These are phyloP conservation scores for Chydorus sphaericus DNA, from an alignment of 2,888 invertebrate genomes.

Conservation along the genomic window DNA sequence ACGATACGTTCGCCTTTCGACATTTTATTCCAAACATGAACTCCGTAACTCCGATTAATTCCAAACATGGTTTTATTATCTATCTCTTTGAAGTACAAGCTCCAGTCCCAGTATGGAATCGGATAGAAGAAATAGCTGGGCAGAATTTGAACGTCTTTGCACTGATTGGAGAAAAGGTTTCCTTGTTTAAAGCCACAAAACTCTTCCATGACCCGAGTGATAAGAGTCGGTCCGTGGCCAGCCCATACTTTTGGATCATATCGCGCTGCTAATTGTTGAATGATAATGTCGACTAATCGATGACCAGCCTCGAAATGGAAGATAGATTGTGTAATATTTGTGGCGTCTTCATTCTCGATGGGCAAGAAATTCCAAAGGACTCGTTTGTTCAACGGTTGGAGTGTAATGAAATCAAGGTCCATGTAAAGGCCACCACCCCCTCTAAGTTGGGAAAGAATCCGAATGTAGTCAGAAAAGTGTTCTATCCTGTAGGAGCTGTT, in stretches of 20 bases:
- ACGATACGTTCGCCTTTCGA: neutral
- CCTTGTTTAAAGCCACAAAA: neutral
- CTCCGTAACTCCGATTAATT: neutral
- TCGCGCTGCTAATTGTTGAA: neutral
- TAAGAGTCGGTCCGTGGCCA: neutral
- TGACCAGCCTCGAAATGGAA: neutral
- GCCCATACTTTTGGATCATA: neutral
- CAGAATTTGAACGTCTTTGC: neutral
- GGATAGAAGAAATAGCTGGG: neutral
- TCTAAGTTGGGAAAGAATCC: neutral
- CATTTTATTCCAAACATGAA: neutral
- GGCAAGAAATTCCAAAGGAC: neutral
- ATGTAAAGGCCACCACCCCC: slow-evolving; percentile 4
- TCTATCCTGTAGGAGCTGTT: neutral
- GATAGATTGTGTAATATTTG: neutral
- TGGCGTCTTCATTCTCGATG: neutral
- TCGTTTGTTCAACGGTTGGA: neutral
- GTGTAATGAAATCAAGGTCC: neutral
- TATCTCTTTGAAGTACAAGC: neutral
- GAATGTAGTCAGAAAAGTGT: slow-evolving; percentile 1
- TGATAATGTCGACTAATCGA: neutral
- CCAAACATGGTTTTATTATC: neutral
- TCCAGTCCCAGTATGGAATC: neutral
- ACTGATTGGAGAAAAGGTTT: neutral
- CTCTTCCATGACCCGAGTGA: neutral